Conservation (phyloP, 2,888 invertebrate species). For the Hirtodrosophila duncani region DNA sequence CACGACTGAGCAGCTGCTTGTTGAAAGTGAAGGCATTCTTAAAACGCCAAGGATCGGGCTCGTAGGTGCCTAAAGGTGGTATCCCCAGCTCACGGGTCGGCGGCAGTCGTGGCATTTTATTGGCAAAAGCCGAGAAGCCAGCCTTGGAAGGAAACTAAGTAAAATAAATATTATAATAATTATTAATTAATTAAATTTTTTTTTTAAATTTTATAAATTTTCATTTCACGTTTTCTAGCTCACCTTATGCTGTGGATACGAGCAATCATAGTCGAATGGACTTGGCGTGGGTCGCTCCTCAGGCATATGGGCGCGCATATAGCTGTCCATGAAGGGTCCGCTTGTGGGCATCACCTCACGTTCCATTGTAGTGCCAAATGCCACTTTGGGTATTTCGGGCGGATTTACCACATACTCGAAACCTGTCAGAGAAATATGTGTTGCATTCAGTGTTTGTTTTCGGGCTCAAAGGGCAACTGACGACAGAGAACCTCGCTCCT, state of each 20-base stretch:
- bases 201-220: background rate
- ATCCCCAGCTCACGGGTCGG: constrained; percentile 11
- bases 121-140: constrained; percentile 72
- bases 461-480: background rate
- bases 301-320: constrained; percentile 78
- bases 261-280: constrained; percentile 58
- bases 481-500: constrained; percentile 41
- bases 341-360: constrained; percentile 79
- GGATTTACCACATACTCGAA: constrained; percentile 81
- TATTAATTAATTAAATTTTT: background rate
- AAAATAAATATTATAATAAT: background rate
- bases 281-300: constrained; percentile 68
- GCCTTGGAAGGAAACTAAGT: constrained; percentile 67
- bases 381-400: constrained; percentile 78
- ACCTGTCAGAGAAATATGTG: constrained; percentile 71
- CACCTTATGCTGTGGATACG: constrained; percentile 57
- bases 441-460: background rate
- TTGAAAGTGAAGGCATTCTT: constrained; percentile 63
- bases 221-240: background rate
- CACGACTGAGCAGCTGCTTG: constrained; percentile 24
- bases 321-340: constrained; percentile 79
- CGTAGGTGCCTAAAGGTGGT: constrained; percentile 72
- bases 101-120: constrained; percentile 61
- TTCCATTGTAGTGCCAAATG: constrained; percentile 79
- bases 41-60: constrained; percentile 32